Percentiles rank a stretch among this genome's conserved stretches.
These are phyloP conservation scores for Salarias fasciatus DNA, from an alignment of 2,797 vertebrate genomes.

Conservation along the genomic window DNA sequence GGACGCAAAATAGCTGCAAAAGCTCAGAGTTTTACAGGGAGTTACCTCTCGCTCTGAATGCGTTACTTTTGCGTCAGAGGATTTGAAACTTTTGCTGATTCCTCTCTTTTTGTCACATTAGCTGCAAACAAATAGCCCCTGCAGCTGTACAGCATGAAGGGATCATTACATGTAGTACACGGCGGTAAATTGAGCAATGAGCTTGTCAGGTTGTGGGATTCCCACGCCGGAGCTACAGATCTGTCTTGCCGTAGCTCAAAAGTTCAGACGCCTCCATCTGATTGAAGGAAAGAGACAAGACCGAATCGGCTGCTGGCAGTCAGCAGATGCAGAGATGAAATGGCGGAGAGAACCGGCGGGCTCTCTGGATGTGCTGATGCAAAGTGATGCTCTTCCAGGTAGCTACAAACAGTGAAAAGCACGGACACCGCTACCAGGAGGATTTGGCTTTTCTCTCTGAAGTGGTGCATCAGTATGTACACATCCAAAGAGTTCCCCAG, in stretches of 20 bases:
- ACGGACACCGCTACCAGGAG: conserved; percentile 43
- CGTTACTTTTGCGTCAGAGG: conserved; percentile 60
- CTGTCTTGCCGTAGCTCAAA: conserved; percentile 47
- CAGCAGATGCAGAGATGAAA: conserved; percentile 49
- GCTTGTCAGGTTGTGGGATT: conserved; percentile 52
- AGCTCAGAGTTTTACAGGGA: conserved; percentile 55
- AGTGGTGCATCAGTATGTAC: conserved; percentile 27
- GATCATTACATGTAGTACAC: conserved; percentile 50
- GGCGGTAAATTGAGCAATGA: conserved; percentile 55
- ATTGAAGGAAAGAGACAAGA: conserved; percentile 47
- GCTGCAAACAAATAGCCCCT: conserved; percentile 66
- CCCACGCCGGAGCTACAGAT: conserved; percentile 43
- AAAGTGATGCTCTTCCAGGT: conserved; percentile 64
- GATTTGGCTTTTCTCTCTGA: conserved; percentile 52
- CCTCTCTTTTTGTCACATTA: conserved; percentile 57
- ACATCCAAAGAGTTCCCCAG: conserved; percentile 30
- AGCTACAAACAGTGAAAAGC: conserved; percentile 56
- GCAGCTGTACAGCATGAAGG: conserved; percentile 57
- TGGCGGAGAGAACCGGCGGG: conserved; percentile 38
- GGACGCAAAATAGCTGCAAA: conserved; percentile 64
- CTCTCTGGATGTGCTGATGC: conserved; percentile 56
- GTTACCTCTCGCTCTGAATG: conserved; percentile 52
- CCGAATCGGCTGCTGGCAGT: conserved; percentile 46
- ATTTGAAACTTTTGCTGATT: conserved; percentile 66
- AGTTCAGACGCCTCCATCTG: conserved; percentile 57